These are phyloP conservation scores for Diploptera punctata DNA, from an alignment of 2,888 invertebrate species.

Conservation along the genomic window DNA sequence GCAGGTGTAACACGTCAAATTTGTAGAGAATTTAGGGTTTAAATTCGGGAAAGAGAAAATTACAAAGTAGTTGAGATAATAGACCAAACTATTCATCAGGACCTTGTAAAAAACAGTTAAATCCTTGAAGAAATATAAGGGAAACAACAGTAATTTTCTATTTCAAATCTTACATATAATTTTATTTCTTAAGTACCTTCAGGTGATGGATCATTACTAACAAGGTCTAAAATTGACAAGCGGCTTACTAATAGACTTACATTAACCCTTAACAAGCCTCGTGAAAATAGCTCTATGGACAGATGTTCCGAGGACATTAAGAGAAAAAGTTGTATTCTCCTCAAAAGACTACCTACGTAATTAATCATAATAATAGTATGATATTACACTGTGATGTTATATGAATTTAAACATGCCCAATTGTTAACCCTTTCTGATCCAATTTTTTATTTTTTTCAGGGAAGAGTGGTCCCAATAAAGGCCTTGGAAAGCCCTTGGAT, in stretches of 20 bases:
- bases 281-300: no score
- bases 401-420: no score
- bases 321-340: no score
- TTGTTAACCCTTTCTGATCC: no score
- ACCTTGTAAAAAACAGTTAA: background rate
- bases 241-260: background rate
- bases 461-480: no score
- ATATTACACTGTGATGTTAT: no score
- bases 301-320: background rate
- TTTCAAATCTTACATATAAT: slow-evolving; percentile 16
- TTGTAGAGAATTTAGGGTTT: slow-evolving; percentile 17
- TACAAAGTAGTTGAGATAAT: slow-evolving; percentile 17
- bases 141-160: slow-evolving; percentile 1
- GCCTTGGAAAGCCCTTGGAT: no score
- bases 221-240: background rate
- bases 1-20: slow-evolving; percentile 18
- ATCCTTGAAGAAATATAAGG: background rate
- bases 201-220: slow-evolving; percentile 3
- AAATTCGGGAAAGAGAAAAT: slow-evolving; percentile 21
- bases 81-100: background rate
- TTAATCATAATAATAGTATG: no score
- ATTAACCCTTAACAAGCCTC: background rate
- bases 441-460: no score
- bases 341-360: no score
- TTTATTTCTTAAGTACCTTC: background rate